Evolutionary conservation across 2,888 invertebrate genomes (phyloP), one percentile per base, ranked within the genome.

Genomic region (Incurvaria masculella): DNA sequence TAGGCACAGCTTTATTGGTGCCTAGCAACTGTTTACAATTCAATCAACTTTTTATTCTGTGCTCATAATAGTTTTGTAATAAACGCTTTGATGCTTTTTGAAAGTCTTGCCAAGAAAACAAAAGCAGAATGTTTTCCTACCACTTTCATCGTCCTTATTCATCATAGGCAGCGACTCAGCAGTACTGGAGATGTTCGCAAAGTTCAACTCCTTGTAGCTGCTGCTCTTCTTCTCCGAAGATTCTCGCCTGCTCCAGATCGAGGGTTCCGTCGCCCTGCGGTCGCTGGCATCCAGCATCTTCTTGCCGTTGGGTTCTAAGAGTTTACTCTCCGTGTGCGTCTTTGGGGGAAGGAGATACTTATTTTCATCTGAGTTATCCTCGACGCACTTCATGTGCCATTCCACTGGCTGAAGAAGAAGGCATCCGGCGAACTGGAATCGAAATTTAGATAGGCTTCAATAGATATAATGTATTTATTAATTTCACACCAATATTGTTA

Each of bases 321-420:
- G 4, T 21, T 21, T 17, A 4, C 21, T 5, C 14, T 26, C 44
- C n/a, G 4, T n/a, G 17, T 4, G 5, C n/a, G 20, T 10, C 10
- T 14, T 23, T 44, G 6, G n/a, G 23, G 23, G 62, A 44, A 78
- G 57, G 46, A 76, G 57, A 42, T 65, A 60, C 45, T 68, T 56
- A 47, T 63, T 72, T 59, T 78, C 75, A 52, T 76, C 71, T 56
- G 71, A 55, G 6, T 74, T 64, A 52, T 68, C 66, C 60, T 69
- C 71, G 0, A 76, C 55, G 60, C 65, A 61, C 51, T 78, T 72
- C 71, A 81, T 63, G 51, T 83, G 82, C 72, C 79, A 69, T 61
- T 81, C 63, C 0, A 86, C 80, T 1, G 86, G 86, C 53, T 83
- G 82, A 41, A 85, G 75, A 2, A 84, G 60, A 46, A 80, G 57